phyloP scores from a whole-genome alignment of 2,888 invertebrate species.

The Amaurobius ferox region DNA sequence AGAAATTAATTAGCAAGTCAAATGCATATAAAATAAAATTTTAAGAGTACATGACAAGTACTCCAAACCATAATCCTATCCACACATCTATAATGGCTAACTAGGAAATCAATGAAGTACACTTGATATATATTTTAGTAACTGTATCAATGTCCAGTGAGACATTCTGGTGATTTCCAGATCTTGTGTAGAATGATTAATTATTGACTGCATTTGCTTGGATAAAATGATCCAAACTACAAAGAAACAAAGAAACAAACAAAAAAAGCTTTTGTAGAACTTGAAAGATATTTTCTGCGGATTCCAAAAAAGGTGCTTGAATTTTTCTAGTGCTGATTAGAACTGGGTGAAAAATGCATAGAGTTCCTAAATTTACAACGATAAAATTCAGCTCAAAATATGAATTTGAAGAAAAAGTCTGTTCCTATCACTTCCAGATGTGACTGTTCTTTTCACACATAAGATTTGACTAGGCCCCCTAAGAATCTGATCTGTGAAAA shows the following conservation, averaged over 20 bases:
- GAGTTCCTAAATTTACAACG: slow-evolving; percentile 21
- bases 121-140: neutral
- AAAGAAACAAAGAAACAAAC: neutral
- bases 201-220: neutral
- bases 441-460: slow-evolving; percentile 35
- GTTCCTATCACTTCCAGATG: slow-evolving; percentile 13
- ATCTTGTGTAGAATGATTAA: neutral
- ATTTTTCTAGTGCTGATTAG: slow-evolving; percentile 13
- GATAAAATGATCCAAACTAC: neutral
- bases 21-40: neutral
- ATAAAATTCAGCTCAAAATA: slow-evolving; percentile 49
- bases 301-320: neutral
- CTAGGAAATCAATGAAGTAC: slow-evolving; percentile 2
- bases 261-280: neutral
- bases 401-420: slow-evolving; percentile 34
- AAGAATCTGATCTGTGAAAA: slow-evolving; percentile 42
- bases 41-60: neutral
- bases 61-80: neutral
- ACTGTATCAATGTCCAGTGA: neutral
- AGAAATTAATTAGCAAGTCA: neutral
- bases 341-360: slow-evolving; percentile 13
- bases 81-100: neutral
- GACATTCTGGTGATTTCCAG: neutral
- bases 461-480: slow-evolving; percentile 61
- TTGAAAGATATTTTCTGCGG: neutral